These are phyloP conservation scores for Drosophila funebris DNA, from an alignment of 1,140 invertebrate genomes.

Conservation along the genomic window DNA sequence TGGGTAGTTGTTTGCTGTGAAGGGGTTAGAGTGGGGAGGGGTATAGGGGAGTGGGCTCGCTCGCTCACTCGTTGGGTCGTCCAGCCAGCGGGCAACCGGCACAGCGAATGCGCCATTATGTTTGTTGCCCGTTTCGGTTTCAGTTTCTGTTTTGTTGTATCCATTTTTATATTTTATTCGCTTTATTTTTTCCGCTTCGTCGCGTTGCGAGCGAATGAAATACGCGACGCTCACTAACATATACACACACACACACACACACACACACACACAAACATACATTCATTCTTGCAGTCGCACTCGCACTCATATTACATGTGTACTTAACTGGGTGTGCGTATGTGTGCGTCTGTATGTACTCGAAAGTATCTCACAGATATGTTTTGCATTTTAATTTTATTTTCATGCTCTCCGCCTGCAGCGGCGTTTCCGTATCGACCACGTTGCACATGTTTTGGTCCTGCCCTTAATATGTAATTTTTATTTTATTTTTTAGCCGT, in stretches of 20 bases:
- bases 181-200: constrained; percentile 82
- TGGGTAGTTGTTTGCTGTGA: constrained; percentile 30
- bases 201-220: constrained; percentile 79
- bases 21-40: background rate
- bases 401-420: constrained; percentile 63
- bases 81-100: constrained; percentile 42
- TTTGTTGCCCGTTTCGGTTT: constrained; percentile 64
- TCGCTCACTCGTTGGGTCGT: constrained; percentile 7
- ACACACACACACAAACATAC: constrained; percentile 3
- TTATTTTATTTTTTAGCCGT: constrained; percentile 26
- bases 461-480: constrained; percentile 43
- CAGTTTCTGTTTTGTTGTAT: constrained; percentile 69
- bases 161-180: constrained; percentile 82
- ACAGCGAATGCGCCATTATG: constrained; percentile 69
- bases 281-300: constrained; percentile 28
- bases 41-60: constrained; percentile 1
- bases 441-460: constrained; percentile 72
- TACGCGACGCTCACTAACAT: constrained; percentile 51
- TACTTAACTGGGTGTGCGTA: constrained; percentile 42
- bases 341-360: constrained; percentile 34
- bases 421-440: constrained; percentile 53
- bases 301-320: constrained; percentile 20
- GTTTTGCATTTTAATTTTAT: constrained; percentile 80
- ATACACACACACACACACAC: constrained; percentile 27
- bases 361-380: constrained; percentile 64